Evolutionary conservation across 92 coral and sea anemone species (phyloP).

Genomic region (Nematostella vectensis): DNA sequence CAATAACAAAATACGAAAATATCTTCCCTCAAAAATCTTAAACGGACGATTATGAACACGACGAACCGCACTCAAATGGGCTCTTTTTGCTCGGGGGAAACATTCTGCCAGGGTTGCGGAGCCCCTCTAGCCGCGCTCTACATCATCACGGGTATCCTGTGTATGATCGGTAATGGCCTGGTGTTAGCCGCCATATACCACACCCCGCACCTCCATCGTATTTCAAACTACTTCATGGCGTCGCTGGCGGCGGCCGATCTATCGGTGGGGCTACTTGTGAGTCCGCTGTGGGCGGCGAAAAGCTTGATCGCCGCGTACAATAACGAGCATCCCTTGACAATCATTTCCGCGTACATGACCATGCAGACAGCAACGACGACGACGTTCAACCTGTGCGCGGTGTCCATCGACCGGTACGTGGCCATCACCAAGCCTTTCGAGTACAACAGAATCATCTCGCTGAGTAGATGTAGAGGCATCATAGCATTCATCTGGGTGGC

Average conservation of each 20-base stretch:
- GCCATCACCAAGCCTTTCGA: constrained; percentile 37
- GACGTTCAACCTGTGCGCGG: constrained; percentile 48
- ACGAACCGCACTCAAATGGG: no score
- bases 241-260: constrained; percentile 61
- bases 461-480: constrained; percentile 13
- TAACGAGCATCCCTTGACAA: constrained; percentile 43
- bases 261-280: constrained; percentile 43
- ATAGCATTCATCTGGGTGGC: constrained; percentile 22
- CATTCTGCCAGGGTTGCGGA: no score
- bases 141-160: constrained; percentile 36
- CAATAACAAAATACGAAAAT: no score
- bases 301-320: constrained; percentile 46
- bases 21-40: no score
- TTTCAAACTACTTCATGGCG: constrained; percentile 58
- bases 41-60: no score
- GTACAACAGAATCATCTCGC: constrained; percentile 31
- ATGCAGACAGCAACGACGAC: constrained; percentile 43
- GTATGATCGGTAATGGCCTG: constrained; percentile 36
- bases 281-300: constrained; percentile 56
- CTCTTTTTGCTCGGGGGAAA: no score
- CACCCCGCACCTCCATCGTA: constrained; percentile 36
- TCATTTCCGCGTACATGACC: constrained; percentile 45
- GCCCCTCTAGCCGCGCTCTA: constrained; percentile 32
- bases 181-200: constrained; percentile 37
- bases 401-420: constrained; percentile 55